Evolutionary conservation across 2,113 vertebrate species (phyloP).

Genomic region (Ammospiza nelsoni): DNA sequence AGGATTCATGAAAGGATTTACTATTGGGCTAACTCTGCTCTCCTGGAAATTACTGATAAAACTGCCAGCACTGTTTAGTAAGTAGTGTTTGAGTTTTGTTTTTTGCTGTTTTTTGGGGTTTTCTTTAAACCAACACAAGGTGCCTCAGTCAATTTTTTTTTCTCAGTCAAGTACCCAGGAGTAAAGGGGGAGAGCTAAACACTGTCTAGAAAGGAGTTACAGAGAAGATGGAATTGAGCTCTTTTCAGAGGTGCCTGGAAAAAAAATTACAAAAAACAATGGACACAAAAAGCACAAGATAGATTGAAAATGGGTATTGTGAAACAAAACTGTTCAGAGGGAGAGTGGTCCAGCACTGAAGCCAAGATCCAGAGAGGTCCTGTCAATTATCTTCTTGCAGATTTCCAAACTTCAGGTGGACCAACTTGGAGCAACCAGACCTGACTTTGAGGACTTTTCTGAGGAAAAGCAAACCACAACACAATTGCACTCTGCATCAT

Average conservation of each 20-base stretch:
- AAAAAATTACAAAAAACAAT: background rate
- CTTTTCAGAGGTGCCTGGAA: background rate
- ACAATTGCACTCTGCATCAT: background rate
- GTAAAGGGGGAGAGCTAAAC: background rate
- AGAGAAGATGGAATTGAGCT: background rate
- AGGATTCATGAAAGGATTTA: constrained; percentile 26
- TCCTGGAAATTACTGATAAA: constrained; percentile 23
- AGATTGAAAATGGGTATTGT: background rate
- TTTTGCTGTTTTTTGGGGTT: background rate
- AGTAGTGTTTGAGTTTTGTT: background rate
- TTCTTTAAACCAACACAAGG: background rate
- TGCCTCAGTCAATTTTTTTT: background rate
- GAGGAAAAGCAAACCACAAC: background rate
- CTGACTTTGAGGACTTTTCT: background rate
- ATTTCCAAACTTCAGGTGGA: background rate
- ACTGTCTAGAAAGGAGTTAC: background rate
- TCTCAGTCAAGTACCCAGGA: background rate
- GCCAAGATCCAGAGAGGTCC: background rate
- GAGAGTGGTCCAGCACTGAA: background rate
- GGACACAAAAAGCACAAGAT: background rate
- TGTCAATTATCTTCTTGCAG: background rate
- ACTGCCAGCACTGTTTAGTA: background rate
- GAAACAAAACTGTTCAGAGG: background rate
- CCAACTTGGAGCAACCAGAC: background rate
- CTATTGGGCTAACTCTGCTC: background rate